Conservation (phyloP, 2,888 invertebrate genomes). For the Pammene fasciana region DNA sequence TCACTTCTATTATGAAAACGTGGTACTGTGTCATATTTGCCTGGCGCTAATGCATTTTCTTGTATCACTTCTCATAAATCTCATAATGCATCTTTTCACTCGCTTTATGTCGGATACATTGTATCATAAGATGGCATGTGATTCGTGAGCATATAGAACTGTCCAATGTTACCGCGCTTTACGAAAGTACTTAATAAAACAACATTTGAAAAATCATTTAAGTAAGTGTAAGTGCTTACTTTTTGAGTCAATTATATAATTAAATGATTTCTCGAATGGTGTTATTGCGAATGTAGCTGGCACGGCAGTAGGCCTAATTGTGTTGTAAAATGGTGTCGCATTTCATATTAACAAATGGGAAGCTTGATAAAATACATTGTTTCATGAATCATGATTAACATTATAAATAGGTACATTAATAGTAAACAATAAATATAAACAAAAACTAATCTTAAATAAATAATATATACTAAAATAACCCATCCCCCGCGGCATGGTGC, state of each 20-base stretch:
- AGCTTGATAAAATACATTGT: background rate
- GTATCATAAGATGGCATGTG: constrained; percentile 5
- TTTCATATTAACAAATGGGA: background rate
- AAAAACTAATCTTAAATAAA: too few species aligned
- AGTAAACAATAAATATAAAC: too few species aligned
- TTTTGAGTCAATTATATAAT: too few species aligned
- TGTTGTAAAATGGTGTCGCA: background rate
- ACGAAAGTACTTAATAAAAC: background rate
- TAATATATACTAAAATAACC: too few species aligned
- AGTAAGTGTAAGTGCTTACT: too few species aligned
- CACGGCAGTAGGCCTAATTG: too few species aligned
- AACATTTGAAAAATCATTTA: background rate
- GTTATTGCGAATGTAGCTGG: too few species aligned
- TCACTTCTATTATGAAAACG: background rate
- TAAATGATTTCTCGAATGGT: too few species aligned
- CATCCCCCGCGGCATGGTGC: too few species aligned
- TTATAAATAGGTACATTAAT: too few species aligned
- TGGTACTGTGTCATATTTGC: background rate
- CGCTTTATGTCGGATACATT: background rate
- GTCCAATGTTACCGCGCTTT: background rate
- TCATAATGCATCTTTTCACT: background rate
- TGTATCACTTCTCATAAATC: background rate
- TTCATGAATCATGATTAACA: too few species aligned
- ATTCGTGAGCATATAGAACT: background rate
- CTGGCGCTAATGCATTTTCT: background rate